Evolutionary conservation across 1,140 invertebrate species (phyloP), one percentile per base, ranked within the genome.

Genomic region (Diploscapter pachys): DNA sequence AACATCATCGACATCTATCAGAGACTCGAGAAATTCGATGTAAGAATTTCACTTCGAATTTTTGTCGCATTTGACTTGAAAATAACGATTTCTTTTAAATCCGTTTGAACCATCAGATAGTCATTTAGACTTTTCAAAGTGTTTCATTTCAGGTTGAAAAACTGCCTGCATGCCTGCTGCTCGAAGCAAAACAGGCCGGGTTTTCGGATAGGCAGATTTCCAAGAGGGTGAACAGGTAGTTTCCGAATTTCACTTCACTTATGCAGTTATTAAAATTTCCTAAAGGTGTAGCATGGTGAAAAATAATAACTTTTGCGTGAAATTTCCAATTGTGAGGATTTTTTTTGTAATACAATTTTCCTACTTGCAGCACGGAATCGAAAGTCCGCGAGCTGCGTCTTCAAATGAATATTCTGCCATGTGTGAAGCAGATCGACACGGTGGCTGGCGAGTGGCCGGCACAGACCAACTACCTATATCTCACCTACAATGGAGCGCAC

Each of bases 401-500:
- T 31, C 78, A 85, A 13, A 77, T 80, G 56, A 85, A 81, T 4
- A 88, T 99, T 51, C 89, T 87, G 11, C 96, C 96, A 0, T 93
- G 89, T 86, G 93, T 99, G 0, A 98, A 99, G 87, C 95, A 98
- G 88, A 98, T 99, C 79, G 97, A 99, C 87, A 99, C 97, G 0
- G 96, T 99, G 3, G 95, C 97, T 55, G 97, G 95, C 0, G 97
- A 99, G 87, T 99, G 95, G 95, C 97, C 97, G 0, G 96, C 96
- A 0, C 90, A 90, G 5, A 99, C 97, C 0, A 99, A 99, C 87
- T 99, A 99, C 85, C 88, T 99, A 1, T 99, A 99, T 84, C 82
- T 98, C 3, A 99, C 96, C 0, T 99, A 99, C 86, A 98, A 96
- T 86, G 96, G 91, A 0, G 88, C 84, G 1, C 89, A 90, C 31